Evolutionary conservation across 2,888 invertebrate species (phyloP).

Genomic region (Ceramica pisi): DNA sequence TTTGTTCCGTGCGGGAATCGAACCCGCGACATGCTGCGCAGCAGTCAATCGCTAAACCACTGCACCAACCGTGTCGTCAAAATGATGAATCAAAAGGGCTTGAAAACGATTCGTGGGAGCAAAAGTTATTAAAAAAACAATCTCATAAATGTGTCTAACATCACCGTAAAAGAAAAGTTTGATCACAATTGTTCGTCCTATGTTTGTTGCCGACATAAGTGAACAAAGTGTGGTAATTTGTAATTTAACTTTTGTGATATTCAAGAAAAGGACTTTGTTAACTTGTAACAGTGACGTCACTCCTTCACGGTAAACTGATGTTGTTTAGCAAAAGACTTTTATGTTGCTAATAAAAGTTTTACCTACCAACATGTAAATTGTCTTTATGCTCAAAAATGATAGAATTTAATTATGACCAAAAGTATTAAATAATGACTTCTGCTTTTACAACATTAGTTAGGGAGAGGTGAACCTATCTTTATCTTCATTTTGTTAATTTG

Average conservation of each 20-base stretch:
- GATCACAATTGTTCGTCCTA: conserved; percentile 59
- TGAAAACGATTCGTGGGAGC: neutral
- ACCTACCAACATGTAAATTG: no score
- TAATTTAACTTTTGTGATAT: conserved; percentile 58
- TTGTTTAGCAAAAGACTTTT: neutral
- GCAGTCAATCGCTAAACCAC: no score
- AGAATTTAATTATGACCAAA: neutral
- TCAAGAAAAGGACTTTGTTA: conserved; percentile 47
- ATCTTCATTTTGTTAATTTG: no score
- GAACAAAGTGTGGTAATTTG: conserved; percentile 50
- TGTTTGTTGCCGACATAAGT: conserved; percentile 28
- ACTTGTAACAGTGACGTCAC: conserved; percentile 18
- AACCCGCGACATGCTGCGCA: no score
- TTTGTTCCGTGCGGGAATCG: no score
- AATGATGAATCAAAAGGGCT: conserved; percentile 21
- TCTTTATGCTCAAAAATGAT: neutral
- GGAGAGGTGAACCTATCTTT: no score
- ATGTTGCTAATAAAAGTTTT: conserved; percentile 1
- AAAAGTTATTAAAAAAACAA: conserved; percentile 38
- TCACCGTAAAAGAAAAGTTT: conserved; percentile 51
- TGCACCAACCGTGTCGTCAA: no score
- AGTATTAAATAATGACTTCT: no score
- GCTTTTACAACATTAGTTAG: no score
- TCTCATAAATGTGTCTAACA: conserved; percentile 9
- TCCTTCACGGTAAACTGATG: neutral